phyloP scores from a whole-genome alignment of 1,140 invertebrate genomes.

The Periplaneta americana region DNA sequence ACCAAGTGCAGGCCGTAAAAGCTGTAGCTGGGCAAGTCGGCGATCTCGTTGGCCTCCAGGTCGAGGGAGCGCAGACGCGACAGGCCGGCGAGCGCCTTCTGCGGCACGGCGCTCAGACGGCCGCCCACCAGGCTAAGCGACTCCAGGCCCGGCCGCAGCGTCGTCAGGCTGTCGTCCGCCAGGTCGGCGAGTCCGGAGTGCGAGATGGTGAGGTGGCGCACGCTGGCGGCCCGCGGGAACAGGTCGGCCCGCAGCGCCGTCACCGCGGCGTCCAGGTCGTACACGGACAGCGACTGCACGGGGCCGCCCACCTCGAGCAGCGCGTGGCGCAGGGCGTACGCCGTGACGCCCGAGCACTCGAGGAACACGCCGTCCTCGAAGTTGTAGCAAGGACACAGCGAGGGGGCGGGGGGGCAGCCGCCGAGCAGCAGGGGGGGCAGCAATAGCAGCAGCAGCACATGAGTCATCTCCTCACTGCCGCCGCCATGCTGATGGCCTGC shows the following conservation, averaged over 20 bases:
- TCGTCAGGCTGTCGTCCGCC: slow-evolving; percentile 64
- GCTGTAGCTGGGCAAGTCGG: slow-evolving; percentile 75
- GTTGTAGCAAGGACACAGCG: slow-evolving; percentile 83
- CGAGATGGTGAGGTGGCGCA: slow-evolving; percentile 70
- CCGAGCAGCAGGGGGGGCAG: background rate
- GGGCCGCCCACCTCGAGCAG: slow-evolving; percentile 46
- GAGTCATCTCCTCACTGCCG: slow-evolving; percentile 16
- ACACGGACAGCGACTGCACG: slow-evolving; percentile 80
- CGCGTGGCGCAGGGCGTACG: slow-evolving; percentile 45
- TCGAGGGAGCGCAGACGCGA: slow-evolving; percentile 67
- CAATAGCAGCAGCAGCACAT: background rate
- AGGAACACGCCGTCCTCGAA: slow-evolving; percentile 86
- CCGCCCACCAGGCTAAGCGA: slow-evolving; percentile 75
- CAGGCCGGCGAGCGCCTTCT: slow-evolving; percentile 69
- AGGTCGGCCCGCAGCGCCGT: slow-evolving; percentile 61
- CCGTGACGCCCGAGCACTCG: slow-evolving; percentile 78
- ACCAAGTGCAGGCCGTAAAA: slow-evolving; percentile 78
- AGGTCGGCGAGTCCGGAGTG: slow-evolving; percentile 72
- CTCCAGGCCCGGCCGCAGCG: slow-evolving; percentile 68
- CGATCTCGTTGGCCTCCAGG: slow-evolving; percentile 80
- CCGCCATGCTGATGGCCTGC: slow-evolving; percentile 1
- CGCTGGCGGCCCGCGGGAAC: slow-evolving; percentile 64
- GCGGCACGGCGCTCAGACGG: slow-evolving; percentile 71
- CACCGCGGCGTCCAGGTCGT: slow-evolving; percentile 73
- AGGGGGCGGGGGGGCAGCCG: slow-evolving; percentile 59